Base-by-base conservation (phyloP, 2,113 vertebrate genomes). In the Pleuronectes platessa region DNA sequence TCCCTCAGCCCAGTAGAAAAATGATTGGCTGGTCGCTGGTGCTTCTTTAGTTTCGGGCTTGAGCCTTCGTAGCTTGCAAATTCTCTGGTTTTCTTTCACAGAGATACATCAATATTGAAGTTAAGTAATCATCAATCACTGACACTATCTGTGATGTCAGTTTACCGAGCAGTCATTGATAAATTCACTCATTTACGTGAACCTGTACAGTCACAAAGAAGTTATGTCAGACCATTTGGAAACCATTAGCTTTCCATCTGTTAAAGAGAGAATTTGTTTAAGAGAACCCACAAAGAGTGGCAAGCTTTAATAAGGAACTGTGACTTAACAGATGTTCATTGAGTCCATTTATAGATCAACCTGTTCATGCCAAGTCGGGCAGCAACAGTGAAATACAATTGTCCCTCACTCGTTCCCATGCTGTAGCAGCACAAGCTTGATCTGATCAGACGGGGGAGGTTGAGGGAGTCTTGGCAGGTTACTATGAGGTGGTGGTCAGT, bases 331-430 rank as follows among this genome's bases (percentile, higher is more conserved):
- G 68, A 88, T 82, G 82, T 84, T 82, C 79, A 40, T 49, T 24
- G 9, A 51, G 59, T 64, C 12, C 74, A 63, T 88, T 91, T 83
- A 84, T 68, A 78, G 69, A 81, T 81, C 68, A 80, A 87, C 86
- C 62, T 86, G 81, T 74, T 80, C 68, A 67, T 59, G 60, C 76
- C 72, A 66, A 49, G 74, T 35, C 74, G 21, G 51, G 24, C 67
- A 15, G 72, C 53, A 61, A 42, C 12, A 42, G 40, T 13, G 40
- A 31, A 55, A 23, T 23, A 21, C 77, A 76, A 40, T 85, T 87
- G 78, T 70, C 71, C n/a, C 21, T 53, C 37, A 53, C 75, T 84
- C 64, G 66, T 86, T 86, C 72, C 60, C 82, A 78, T 60, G 56
- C 68, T 74, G 54, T 54, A 76, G 71, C 26, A 53, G 54, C 42